Percentiles rank a stretch among this genome's conserved stretches.
Evolutionary conservation across 2,888 invertebrate species (phyloP).

Genomic region (Rotaria macrura): DNA sequence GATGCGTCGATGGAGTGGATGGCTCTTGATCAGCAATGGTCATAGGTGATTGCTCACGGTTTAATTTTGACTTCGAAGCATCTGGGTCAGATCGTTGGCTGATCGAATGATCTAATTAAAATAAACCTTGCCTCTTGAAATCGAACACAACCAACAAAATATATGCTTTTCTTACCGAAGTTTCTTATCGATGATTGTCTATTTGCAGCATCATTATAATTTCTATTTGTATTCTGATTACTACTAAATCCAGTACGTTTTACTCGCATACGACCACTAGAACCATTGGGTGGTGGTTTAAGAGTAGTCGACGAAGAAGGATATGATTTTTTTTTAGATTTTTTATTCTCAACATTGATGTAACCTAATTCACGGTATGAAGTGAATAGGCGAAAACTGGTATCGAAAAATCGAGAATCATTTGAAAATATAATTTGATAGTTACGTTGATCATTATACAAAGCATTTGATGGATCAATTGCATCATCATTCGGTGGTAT

Average conservation of each 20-base stretch:
- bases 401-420: conserved; percentile 5
- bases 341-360: neutral
- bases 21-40: neutral
- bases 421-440: neutral
- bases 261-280: neutral
- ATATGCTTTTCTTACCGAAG: neutral
- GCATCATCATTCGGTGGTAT: neutral
- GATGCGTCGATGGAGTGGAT: neutral
- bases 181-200: neutral
- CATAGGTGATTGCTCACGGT: neutral
- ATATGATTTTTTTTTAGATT: neutral
- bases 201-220: neutral
- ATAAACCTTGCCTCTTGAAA: too few species aligned
- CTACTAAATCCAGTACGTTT: neutral
- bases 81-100: neutral
- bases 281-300: neutral
- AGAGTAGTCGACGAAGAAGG: neutral
- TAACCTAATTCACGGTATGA: neutral
- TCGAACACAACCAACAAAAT: neutral
- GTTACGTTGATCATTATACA: neutral
- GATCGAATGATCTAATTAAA: neutral
- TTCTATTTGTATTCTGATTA: neutral
- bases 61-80: neutral
- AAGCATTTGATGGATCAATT: neutral
- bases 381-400: neutral